These are phyloP conservation scores for Mimumesa dahlbomi DNA, from an alignment of 2,888 invertebrate species.

Conservation along the genomic window DNA sequence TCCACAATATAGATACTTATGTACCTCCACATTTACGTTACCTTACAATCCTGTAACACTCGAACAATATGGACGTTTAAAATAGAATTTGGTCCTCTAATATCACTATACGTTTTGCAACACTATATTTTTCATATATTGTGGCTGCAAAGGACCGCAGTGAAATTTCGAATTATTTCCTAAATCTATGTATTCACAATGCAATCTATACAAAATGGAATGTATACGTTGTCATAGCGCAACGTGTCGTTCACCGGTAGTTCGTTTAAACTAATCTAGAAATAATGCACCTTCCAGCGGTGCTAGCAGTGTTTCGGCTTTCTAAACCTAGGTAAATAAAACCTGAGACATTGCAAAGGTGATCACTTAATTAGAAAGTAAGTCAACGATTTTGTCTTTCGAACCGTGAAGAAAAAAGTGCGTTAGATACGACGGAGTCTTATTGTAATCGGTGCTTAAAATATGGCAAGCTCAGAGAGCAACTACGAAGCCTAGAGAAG, in stretches of 20 bases:
- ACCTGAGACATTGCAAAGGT: conserved; percentile 52
- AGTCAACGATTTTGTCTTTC: conserved; percentile 56
- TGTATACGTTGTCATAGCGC: conserved; percentile 25
- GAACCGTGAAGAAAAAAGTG: conserved; percentile 44
- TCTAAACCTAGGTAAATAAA: conserved; percentile 54
- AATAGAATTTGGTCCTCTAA: conserved; percentile 40
- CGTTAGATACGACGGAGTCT: conserved; percentile 37
- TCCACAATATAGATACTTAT: conserved; percentile 62
- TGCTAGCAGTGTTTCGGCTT: conserved; percentile 58
- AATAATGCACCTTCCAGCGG: conserved; percentile 46
- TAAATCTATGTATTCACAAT: conserved; percentile 28
- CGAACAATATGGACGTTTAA: conserved; percentile 34
- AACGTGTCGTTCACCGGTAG: conserved; percentile 43
- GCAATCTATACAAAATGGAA: conserved; percentile 31
- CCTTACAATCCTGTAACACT: conserved; percentile 24
- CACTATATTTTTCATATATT: conserved; percentile 81
- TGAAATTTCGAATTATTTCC: conserved; percentile 46
- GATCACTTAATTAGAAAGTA: conserved; percentile 64
- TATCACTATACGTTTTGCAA: conserved; percentile 41
- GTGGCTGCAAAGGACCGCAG: conserved; percentile 83
- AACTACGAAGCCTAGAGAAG: conserved; percentile 56
- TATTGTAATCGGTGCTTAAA: conserved; percentile 63
- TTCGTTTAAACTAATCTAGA: conserved; percentile 48
- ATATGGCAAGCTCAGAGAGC: conserved; percentile 56
- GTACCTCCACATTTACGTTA: conserved; percentile 14